Conservation (phyloP, 2,888 invertebrate genomes). For the Epirrhoe alternata region DNA sequence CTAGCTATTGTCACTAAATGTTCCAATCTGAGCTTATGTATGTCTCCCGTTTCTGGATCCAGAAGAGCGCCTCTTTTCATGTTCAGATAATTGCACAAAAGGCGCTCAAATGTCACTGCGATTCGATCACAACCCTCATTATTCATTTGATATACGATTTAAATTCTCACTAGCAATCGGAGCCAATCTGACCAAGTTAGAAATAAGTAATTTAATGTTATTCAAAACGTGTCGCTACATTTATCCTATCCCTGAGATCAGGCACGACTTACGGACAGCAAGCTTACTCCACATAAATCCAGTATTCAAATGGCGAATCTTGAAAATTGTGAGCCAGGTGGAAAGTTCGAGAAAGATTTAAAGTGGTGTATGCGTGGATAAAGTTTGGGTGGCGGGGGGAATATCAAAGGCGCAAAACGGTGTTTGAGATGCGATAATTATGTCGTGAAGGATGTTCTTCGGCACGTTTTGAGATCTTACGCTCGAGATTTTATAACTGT, state of each 20-base stretch:
- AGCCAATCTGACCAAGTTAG: conserved; percentile 61
- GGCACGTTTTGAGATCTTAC: conserved; percentile 1
- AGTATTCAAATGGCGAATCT: conserved; percentile 42
- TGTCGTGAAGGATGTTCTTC: conserved; percentile 21
- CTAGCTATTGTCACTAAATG: no score
- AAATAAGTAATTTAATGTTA: conserved; percentile 72
- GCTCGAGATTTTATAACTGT: background rate
- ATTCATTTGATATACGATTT: conserved; percentile 35
- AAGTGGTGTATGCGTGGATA: conserved; percentile 43
- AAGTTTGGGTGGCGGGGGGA: conserved; percentile 41
- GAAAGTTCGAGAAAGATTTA: conserved; percentile 49
- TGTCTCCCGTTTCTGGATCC: background rate
- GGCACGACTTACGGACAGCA: conserved; percentile 75
- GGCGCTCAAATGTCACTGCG: conserved; percentile 19
- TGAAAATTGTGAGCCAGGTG: conserved; percentile 46
- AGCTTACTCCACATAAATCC: conserved; percentile 69
- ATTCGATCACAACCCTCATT: conserved; percentile 27
- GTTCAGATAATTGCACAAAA: conserved; percentile 9
- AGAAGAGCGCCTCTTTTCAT: background rate
- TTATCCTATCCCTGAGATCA: conserved; percentile 79
- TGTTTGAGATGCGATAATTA: conserved; percentile 28
- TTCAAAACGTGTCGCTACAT: conserved; percentile 81
- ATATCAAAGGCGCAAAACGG: conserved; percentile 34
- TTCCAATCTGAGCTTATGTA: background rate
- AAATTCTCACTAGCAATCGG: conserved; percentile 38